phyloP scores from a whole-genome alignment of 1,140 invertebrate genomes.

The Aphelenchoides besseyi region DNA sequence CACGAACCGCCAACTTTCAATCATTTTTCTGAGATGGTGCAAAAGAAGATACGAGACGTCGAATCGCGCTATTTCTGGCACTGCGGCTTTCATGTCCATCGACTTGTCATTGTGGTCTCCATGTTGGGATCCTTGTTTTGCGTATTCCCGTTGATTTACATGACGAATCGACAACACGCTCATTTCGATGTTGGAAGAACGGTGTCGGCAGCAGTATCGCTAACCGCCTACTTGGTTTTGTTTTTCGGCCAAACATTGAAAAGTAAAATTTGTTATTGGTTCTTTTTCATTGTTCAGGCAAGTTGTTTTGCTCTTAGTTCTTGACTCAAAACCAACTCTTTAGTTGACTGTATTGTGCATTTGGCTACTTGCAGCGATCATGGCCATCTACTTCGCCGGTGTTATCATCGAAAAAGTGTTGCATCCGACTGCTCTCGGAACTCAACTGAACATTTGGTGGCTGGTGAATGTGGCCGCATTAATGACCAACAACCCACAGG shows the following conservation, averaged over 20 bases:
- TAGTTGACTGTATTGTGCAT: background rate
- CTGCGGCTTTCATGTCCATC: background rate
- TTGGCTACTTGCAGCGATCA: background rate
- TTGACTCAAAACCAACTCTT: background rate
- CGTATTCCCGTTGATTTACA: conserved; percentile 9
- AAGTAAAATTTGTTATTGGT: background rate
- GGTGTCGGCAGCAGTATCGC: background rate
- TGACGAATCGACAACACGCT: background rate
- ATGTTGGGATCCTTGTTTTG: background rate
- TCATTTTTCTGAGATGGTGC: background rate
- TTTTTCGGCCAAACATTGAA: background rate
- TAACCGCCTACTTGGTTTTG: background rate
- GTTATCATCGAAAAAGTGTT: background rate
- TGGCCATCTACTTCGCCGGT: conserved; percentile 1
- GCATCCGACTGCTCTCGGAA: background rate
- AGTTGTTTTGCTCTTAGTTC: background rate
- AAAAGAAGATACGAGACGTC: background rate
- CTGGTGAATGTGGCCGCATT: background rate
- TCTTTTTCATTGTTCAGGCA: background rate
- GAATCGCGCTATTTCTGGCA: background rate
- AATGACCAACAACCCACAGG: conserved; percentile 1
- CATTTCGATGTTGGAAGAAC: background rate
- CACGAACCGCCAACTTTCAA: background rate
- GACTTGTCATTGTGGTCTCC: background rate
- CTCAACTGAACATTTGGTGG: conserved; percentile 12